Base-by-base conservation (phyloP, 2,113 vertebrate species). In the Callocephalon fimbriatum region DNA sequence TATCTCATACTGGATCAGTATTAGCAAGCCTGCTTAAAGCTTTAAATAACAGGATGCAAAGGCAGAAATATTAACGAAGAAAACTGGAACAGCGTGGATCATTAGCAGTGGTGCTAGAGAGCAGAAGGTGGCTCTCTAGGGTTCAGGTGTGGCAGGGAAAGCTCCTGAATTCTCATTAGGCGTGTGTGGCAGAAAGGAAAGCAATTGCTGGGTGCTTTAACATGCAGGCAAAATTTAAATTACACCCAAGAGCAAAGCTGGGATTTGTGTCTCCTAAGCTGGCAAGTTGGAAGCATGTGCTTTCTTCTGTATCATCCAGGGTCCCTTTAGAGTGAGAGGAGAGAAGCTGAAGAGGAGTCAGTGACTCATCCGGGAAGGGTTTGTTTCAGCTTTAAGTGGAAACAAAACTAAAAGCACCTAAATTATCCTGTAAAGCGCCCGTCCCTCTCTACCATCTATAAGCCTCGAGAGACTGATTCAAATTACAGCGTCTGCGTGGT, bases 381-480 rank as follows among this genome's bases (percentile, higher is more conserved):
- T 81, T 81, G 5, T 84, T 92, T 72, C 66, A 79, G 6, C 31
- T 88, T 82, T 38, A 61, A 80, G 54, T 74, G 63, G 45, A 88
- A 95, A 58, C 32, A 87, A 78, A 94, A 29, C 29, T 74, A 54
- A 84, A 90, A 77, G 29, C 38, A 71, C 22, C 13, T 32, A 63
- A 86, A 58, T 59, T 80, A 20, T 22, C 7, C n/a, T 15, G 19
- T 37, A 37, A 83, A 73, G 58, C 0, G 0, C 35, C 10, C 0
- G 0, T 76, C 37, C 51, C 22, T 58, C 53, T 40, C 42, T 71
- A 21, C 40, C 19, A 5, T 53, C 71, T 63, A 0, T 76, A 50
- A 74, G 32, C 26, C 42, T 74, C 25, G 8, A 68, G 35, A 93
- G 15, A 66, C 19, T 27, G 35, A 81, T 50, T 77, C 20, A 91